Conservation (phyloP, 2,113 vertebrate genomes). For the Hystrix brachyura region DNA sequence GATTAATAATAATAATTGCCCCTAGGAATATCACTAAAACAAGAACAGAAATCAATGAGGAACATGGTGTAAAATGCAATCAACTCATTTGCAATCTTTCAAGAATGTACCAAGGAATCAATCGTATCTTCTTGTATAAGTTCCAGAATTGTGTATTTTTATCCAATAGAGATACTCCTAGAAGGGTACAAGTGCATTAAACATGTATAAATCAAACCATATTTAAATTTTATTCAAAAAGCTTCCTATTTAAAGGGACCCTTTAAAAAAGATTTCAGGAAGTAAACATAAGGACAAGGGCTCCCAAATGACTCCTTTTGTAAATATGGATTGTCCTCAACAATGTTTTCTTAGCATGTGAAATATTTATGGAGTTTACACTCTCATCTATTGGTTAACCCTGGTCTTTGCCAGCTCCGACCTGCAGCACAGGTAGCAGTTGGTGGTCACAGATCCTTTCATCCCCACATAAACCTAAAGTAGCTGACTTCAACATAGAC, state of each 20-base stretch:
- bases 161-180: neutral
- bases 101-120: conserved; percentile 38
- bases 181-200: neutral
- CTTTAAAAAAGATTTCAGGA: conserved; percentile 47
- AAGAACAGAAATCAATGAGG: neutral
- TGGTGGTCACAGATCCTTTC: neutral
- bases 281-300: neutral
- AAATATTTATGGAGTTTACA: neutral
- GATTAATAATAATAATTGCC: neutral
- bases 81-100: neutral
- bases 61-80: neutral
- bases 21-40: conserved; percentile 33
- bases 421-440: neutral
- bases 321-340: neutral
- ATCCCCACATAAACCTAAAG: neutral
- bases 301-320: conserved; percentile 4
- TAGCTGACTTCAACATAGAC: neutral
- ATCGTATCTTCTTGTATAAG: neutral
- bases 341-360: conserved; percentile 1
- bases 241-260: neutral
- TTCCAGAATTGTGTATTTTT: neutral
- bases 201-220: neutral
- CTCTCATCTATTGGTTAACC: neutral
- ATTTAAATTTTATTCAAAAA: conserved; percentile 6
- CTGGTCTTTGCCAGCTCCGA: neutral